phyloP scores from a whole-genome alignment of 2,888 invertebrate species.

The Hirudinaria manillensis region DNA sequence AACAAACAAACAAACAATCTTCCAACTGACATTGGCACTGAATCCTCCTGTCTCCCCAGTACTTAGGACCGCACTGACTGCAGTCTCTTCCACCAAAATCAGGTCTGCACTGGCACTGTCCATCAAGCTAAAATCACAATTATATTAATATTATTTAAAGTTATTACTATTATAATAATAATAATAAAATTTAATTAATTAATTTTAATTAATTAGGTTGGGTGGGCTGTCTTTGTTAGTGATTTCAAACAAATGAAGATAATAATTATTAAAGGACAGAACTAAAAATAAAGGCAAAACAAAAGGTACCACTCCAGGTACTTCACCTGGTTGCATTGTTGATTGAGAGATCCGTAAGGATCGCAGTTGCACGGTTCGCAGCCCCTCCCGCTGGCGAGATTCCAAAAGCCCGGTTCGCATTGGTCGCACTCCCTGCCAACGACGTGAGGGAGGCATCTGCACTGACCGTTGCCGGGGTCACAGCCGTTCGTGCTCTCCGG shows the following conservation, averaged over 20 bases:
- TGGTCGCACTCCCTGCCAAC: conserved; percentile 78
- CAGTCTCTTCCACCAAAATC: conserved; percentile 92
- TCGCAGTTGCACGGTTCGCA: conserved; percentile 91
- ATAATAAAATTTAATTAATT: conserved; percentile 20
- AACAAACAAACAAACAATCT: too few species aligned
- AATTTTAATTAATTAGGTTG: too few species aligned
- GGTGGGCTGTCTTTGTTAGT: too few species aligned
- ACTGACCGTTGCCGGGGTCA: conserved; percentile 77
- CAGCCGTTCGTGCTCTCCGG: conserved; percentile 57
- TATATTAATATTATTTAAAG: conserved; percentile 34
- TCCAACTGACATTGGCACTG: conserved; percentile 65
- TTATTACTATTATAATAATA: neutral
- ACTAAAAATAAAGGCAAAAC: neutral
- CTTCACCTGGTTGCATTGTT: conserved; percentile 72
- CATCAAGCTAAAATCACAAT: conserved; percentile 64
- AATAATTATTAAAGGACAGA: too few species aligned
- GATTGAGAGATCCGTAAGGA: conserved; percentile 71
- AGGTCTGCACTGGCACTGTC: conserved; percentile 63
- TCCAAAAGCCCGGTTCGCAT: conserved; percentile 88
- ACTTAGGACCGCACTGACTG: conserved; percentile 86
- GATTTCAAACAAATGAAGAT: too few species aligned
- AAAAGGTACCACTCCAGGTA: neutral
- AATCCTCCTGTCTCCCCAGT: conserved; percentile 73
- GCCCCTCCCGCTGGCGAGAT: conserved; percentile 85
- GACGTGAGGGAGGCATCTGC: conserved; percentile 88